Percentiles rank a stretch among this genome's conserved stretches.
Conservation (phyloP, 30 jellyfish, hydroid and myxozoan genomes). For the Pseudorhiza aurosa region DNA sequence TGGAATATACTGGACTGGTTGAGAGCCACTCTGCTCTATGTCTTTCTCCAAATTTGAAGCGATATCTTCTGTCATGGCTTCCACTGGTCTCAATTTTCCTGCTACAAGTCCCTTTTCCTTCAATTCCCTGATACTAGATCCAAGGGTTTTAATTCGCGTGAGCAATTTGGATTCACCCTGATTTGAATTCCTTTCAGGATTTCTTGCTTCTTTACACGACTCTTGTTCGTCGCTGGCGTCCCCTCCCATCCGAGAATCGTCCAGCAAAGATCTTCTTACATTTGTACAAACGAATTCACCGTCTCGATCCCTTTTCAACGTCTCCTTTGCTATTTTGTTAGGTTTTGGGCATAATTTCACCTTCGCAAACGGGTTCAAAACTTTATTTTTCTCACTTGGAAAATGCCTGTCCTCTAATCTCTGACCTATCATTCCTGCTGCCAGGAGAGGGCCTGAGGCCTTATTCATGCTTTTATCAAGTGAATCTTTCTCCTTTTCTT, state of each 20-base stretch:
- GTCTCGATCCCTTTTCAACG: not conserved
- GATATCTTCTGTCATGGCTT: not conserved
- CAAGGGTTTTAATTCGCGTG: conserved; percentile 27
- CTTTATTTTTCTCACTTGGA: not conserved
- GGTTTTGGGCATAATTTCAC: not conserved
- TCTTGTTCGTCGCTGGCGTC: no score
- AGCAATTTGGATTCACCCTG: not conserved
- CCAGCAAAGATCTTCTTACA: no score
- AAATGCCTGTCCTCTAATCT: not conserved
- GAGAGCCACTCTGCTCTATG: not conserved
- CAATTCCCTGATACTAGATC: not conserved
- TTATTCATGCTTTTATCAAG: not conserved
- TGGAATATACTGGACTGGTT: not conserved
- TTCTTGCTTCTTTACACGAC: no score
- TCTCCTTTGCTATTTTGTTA: not conserved
- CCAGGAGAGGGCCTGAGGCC: not conserved
- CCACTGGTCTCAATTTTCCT: not conserved
- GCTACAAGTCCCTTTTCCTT: not conserved
- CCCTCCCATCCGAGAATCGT: no score
- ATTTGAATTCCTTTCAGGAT: not conserved
- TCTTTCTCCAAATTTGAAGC: not conserved
- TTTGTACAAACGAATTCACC: not conserved
- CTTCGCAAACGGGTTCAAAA: conserved; percentile 33
- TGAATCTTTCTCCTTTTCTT: not conserved
- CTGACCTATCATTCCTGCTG: not conserved